Percentiles rank a stretch among this genome's conserved stretches.
Evolutionary conservation across 2,113 vertebrate genomes (phyloP).

Genomic region (Salvelinus alpinus): DNA sequence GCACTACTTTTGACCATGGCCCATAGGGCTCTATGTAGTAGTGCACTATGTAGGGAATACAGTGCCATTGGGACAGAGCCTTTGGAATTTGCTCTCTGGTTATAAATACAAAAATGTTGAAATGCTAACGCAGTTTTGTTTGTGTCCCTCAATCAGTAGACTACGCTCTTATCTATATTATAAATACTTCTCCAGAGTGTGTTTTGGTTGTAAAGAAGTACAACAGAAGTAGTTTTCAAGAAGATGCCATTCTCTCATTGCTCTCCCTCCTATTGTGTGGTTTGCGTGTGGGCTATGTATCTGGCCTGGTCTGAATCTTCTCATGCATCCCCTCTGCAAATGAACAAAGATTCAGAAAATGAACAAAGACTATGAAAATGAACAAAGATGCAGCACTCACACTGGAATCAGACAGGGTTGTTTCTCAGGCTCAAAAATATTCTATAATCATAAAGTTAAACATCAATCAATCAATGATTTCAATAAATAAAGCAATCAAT

Average conservation of each 20-base stretch:
- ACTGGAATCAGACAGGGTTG: too few species aligned
- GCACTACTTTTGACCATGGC: too few species aligned
- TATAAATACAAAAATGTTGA: not conserved
- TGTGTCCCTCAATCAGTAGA: not conserved
- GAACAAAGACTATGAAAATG: too few species aligned
- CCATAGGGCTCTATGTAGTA: too few species aligned
- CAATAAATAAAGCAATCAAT: too few species aligned
- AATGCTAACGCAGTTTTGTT: not conserved
- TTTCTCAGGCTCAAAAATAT: too few species aligned
- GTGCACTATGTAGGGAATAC: not conserved
- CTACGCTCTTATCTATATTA: not conserved
- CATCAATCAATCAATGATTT: too few species aligned
- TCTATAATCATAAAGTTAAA: too few species aligned
- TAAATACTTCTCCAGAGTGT: not conserved
- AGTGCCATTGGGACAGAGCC: not conserved
- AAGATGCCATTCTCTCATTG: not conserved
- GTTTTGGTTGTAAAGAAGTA: not conserved
- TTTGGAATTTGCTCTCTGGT: not conserved
- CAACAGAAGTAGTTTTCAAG: not conserved
- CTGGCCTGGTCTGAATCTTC: slow-evolving; percentile 10
- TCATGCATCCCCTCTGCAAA: not conserved
- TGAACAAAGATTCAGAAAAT: too few species aligned
- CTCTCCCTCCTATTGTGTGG: not conserved
- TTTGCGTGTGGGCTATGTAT: slow-evolving; percentile 10
- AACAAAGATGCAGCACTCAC: too few species aligned